These are phyloP conservation scores for Oryctes rhinoceros DNA, from an alignment of 1,140 invertebrate genomes.

Conservation along the genomic window DNA sequence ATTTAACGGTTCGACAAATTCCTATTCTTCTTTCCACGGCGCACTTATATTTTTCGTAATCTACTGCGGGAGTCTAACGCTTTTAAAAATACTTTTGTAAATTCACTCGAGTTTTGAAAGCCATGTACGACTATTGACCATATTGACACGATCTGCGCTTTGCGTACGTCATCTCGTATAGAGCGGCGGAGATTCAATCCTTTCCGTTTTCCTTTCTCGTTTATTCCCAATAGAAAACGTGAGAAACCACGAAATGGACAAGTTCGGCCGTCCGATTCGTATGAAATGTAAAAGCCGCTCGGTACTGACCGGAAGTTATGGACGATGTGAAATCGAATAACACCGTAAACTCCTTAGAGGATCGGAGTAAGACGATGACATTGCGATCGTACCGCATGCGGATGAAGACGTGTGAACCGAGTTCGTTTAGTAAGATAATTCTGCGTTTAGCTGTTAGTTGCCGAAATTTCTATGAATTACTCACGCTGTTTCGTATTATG, in stretches of 20 bases:
- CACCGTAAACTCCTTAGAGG: background rate
- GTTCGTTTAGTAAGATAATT: background rate
- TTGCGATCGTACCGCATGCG: background rate
- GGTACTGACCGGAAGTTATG: background rate
- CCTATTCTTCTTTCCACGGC: too few relatives aligned
- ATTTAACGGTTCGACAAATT: too few relatives aligned
- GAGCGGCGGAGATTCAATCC: background rate
- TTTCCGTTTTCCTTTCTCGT: background rate
- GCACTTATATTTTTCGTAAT: background rate
- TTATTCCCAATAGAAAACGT: background rate
- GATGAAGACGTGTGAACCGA: background rate
- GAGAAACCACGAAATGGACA: background rate
- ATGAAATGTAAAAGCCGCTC: background rate
- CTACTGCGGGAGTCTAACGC: background rate
- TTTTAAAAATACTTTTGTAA: slow-evolving; percentile 1
- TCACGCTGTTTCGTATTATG: too few relatives aligned
- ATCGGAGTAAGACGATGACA: background rate
- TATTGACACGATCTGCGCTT: background rate
- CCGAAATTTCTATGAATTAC: too few relatives aligned
- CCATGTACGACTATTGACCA: background rate
- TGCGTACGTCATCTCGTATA: background rate
- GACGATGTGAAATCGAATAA: slow-evolving; percentile 26
- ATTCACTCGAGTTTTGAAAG: background rate
- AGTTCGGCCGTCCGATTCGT: background rate
- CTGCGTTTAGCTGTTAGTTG: too few relatives aligned